A percentile compares a stretch with the other conserved stretches of the same genome.
These are phyloP conservation scores for Heliangelus exortis DNA, from an alignment of 2,797 vertebrate species.

Conservation along the genomic window DNA sequence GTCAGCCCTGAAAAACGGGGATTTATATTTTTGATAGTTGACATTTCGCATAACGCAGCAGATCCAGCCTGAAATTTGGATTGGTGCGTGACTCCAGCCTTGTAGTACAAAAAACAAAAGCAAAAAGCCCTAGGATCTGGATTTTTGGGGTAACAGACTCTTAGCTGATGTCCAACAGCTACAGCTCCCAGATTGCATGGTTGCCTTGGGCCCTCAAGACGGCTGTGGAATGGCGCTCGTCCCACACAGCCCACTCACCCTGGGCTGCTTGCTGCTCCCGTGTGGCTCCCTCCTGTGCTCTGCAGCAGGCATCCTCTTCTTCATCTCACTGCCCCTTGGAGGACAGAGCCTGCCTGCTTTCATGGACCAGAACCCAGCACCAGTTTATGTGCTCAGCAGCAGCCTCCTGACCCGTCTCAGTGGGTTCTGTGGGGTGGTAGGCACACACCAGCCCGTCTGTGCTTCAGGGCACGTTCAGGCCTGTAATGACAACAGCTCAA, in stretches of 20 bases:
- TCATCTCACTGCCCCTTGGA: not conserved
- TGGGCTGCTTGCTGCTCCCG: not conserved
- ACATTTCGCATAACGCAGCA: not conserved
- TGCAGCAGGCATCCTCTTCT: not conserved
- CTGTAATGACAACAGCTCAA: not conserved
- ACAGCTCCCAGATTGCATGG: not conserved
- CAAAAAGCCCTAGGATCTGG: not conserved
- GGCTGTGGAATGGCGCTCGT: fast-evolving
- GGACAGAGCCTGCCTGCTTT: not conserved
- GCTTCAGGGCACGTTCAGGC: fast-evolving
- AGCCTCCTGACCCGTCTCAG: not conserved
- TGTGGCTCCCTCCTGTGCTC: not conserved
- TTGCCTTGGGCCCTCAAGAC: fast-evolving
- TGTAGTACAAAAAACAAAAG: not conserved
- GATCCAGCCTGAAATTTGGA: not conserved
- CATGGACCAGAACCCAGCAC: not conserved
- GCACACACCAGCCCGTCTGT: not conserved
- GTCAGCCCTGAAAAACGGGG: not conserved
- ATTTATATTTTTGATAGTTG: not conserved
- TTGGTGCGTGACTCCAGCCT: not conserved
- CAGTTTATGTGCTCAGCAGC: not conserved
- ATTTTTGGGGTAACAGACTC: not conserved
- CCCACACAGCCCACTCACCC: fast-evolving
- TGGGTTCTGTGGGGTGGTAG: fast-evolving
- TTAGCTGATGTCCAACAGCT: not conserved